Conservation (phyloP, 1,140 invertebrate species). For the Drosophila santomea region DNA sequence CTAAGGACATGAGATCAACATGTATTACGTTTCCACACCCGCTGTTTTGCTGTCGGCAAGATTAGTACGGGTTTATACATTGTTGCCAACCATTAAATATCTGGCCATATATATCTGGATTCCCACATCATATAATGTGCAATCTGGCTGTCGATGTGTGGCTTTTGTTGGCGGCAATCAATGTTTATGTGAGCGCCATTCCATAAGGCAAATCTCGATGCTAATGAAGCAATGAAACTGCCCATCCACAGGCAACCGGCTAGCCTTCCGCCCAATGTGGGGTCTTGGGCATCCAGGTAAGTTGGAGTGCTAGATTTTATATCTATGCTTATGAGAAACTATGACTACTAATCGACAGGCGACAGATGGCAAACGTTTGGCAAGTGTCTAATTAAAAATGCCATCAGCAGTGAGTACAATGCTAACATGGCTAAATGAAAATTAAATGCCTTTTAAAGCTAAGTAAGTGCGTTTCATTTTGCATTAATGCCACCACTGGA, state of each 20-base stretch:
- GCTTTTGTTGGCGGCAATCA: slow-evolving; percentile 67
- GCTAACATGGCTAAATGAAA: slow-evolving; percentile 58
- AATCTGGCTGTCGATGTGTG: slow-evolving; percentile 18
- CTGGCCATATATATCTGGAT: slow-evolving; percentile 58
- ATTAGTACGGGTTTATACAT: slow-evolving; percentile 34
- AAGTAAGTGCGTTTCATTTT: slow-evolving; percentile 19
- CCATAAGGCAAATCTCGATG: slow-evolving; percentile 67
- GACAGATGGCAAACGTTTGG: slow-evolving; percentile 34
- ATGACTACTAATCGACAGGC: slow-evolving; percentile 5
- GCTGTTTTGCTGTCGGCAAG: slow-evolving; percentile 12
- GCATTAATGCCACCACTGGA: slow-evolving; percentile 18
- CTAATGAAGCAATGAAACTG: slow-evolving; percentile 77
- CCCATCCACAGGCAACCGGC: slow-evolving; percentile 20
- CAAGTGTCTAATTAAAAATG: slow-evolving; percentile 71
- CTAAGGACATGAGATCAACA: slow-evolving; percentile 24
- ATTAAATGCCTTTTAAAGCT: slow-evolving; percentile 60
- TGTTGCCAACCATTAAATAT: slow-evolving; percentile 64
- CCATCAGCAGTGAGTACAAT: slow-evolving; percentile 56
- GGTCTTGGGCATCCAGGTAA: slow-evolving; percentile 42
- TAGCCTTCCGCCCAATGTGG: slow-evolving; percentile 61
- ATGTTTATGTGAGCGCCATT: slow-evolving; percentile 68
- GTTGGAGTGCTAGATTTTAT: slow-evolving; percentile 15
- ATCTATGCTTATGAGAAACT: slow-evolving; percentile 26
- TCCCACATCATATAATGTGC: slow-evolving; percentile 8
- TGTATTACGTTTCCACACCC: background rate